phyloP scores from a whole-genome alignment of 2,888 invertebrate genomes.

The Uropetala carovei region DNA sequence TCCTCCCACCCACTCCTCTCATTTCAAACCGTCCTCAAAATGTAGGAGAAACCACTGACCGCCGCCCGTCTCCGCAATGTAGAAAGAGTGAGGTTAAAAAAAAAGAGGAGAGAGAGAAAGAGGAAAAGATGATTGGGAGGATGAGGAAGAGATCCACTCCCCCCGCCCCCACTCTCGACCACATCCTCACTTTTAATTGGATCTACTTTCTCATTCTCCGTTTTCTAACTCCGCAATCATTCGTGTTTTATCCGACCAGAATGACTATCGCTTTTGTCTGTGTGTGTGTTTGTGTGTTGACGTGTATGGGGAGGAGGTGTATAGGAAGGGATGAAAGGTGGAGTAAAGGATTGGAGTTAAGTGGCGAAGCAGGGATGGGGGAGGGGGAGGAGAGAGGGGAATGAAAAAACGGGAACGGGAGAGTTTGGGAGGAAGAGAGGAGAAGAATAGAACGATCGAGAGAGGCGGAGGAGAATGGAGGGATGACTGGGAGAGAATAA shows the following conservation, averaged over 20 bases:
- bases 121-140: neutral
- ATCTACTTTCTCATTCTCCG: neutral
- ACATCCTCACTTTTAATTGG: conserved; percentile 33
- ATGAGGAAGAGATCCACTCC: neutral
- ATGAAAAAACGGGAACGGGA: too few species aligned
- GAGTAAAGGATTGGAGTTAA: neutral
- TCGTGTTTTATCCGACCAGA: too few species aligned
- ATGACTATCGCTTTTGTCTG: neutral
- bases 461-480: too few species aligned
- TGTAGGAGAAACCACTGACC: conserved; percentile 33
- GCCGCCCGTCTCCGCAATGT: neutral
- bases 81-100: neutral
- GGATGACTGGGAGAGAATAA: too few species aligned
- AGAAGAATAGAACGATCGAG: too few species aligned
- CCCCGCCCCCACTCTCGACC: neutral
- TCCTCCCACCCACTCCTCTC: neutral
- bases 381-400: neutral
- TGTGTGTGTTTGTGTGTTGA: neutral
- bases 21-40: neutral
- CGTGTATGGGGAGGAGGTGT: neutral
- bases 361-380: too few species aligned
- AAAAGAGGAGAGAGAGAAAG: neutral
- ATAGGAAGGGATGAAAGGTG: too few species aligned
- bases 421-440: too few species aligned
- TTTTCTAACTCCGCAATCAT: neutral